These are phyloP conservation scores for Drymodes brunneopygia DNA, from an alignment of 2,113 vertebrate genomes.

Conservation along the genomic window DNA sequence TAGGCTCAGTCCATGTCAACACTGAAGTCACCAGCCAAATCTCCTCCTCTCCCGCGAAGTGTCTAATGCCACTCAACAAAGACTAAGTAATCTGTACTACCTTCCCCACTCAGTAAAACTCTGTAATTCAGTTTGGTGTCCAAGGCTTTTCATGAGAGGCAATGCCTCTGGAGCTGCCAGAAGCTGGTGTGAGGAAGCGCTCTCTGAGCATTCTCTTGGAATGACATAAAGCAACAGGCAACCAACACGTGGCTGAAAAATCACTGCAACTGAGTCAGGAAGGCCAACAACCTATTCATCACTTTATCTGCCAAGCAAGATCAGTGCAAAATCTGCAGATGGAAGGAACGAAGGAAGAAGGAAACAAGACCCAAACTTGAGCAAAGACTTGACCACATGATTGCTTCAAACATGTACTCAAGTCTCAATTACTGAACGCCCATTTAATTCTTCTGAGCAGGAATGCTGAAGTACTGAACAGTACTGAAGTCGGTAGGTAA, in stretches of 20 bases:
- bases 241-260: background rate
- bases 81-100: background rate
- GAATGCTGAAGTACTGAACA: background rate
- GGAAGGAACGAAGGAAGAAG: background rate
- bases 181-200: background rate
- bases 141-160: background rate
- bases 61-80: background rate
- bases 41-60: background rate
- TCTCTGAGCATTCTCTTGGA: background rate
- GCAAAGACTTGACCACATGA: background rate
- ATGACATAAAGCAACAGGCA: background rate
- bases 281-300: background rate
- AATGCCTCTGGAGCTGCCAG: background rate
- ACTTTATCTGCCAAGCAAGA: background rate
- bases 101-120: background rate
- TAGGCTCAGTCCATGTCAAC: background rate
- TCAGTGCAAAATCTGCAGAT: background rate
- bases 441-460: background rate
- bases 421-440: background rate
- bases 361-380: background rate
- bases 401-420: background rate
- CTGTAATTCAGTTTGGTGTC: fast-evolving
- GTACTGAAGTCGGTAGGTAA: background rate
- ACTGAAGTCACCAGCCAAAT: background rate
- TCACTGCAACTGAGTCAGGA: background rate